These are phyloP conservation scores for Vespertilio murinus DNA, from an alignment of 2,797 vertebrate species.

Conservation along the genomic window DNA sequence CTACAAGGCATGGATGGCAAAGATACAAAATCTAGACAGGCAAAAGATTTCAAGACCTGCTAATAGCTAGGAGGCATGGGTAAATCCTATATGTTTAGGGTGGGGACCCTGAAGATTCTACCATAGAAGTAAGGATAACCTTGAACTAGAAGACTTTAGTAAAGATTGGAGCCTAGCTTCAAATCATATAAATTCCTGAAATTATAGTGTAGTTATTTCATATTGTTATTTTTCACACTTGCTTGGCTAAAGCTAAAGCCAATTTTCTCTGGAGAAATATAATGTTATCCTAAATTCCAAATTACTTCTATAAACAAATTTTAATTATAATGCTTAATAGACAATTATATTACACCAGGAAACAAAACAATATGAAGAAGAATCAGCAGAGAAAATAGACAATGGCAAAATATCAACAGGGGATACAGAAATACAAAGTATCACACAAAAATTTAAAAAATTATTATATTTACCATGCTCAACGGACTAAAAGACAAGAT, in stretches of 20 bases:
- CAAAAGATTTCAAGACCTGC: background rate
- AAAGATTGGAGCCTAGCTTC: background rate
- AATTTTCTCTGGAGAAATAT: background rate
- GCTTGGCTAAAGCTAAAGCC: background rate
- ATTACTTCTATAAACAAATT: background rate
- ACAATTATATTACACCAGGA: background rate
- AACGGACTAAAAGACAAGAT: background rate
- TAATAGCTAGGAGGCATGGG: background rate
- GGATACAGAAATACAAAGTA: background rate
- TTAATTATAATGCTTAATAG: background rate
- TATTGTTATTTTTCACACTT: background rate
- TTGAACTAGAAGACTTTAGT: background rate
- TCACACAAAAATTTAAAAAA: background rate
- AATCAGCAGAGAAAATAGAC: background rate
- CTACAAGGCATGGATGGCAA: background rate
- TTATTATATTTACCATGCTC: background rate
- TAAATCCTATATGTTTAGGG: background rate
- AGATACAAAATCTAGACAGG: background rate
- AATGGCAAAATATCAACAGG: background rate
- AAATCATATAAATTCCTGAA: background rate
- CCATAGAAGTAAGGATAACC: background rate
- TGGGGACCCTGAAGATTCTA: background rate
- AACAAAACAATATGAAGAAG: background rate
- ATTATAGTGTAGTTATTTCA: background rate
- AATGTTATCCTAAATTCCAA: background rate